These are phyloP conservation scores for Trypoxylus dichotomus DNA, from an alignment of 1,140 invertebrate genomes.

Conservation along the genomic window DNA sequence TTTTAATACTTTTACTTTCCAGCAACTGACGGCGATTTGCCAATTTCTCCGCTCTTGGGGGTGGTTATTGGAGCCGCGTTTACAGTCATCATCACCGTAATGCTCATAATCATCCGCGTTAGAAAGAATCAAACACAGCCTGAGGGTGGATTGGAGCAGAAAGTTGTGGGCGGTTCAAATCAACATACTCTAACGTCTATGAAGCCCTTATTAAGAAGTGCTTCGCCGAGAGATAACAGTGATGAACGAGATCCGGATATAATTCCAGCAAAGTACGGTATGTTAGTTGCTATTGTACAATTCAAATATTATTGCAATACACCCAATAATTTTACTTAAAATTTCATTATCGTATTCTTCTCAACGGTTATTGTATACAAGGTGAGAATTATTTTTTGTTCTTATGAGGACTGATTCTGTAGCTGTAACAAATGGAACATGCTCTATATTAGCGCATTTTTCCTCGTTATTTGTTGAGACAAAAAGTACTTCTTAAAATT, in stretches of 20 bases:
- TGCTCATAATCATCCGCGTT: slow-evolving; percentile 57
- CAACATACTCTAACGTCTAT: slow-evolving; percentile 50
- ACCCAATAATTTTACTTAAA: too few species aligned
- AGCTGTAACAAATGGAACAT: too few species aligned
- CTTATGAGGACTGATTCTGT: too few species aligned
- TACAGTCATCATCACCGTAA: slow-evolving; percentile 58
- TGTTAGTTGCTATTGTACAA: slow-evolving; percentile 52
- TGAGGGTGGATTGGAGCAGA: slow-evolving; percentile 39
- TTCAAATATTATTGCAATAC: too few species aligned
- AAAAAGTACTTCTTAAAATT: too few species aligned
- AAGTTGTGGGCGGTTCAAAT: slow-evolving; percentile 41
- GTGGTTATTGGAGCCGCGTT: slow-evolving; percentile 58
- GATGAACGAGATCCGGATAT: slow-evolving; percentile 73
- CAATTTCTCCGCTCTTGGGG: slow-evolving; percentile 60
- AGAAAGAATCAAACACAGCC: slow-evolving; percentile 49
- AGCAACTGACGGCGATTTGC: slow-evolving; percentile 60
- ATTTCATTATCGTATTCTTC: too few species aligned
- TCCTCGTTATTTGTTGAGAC: too few species aligned
- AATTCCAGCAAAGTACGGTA: slow-evolving; percentile 69
- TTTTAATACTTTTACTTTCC: slow-evolving; percentile 40
- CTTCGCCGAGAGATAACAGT: slow-evolving; percentile 55
- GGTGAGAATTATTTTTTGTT: too few species aligned
- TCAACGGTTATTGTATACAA: too few species aligned
- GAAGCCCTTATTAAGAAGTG: slow-evolving; percentile 51
- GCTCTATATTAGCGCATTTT: too few species aligned